Percentiles rank a stretch among this genome's conserved stretches.
Conservation (phyloP, 2,797 vertebrate genomes). For the Zonotrichia albicollis region DNA sequence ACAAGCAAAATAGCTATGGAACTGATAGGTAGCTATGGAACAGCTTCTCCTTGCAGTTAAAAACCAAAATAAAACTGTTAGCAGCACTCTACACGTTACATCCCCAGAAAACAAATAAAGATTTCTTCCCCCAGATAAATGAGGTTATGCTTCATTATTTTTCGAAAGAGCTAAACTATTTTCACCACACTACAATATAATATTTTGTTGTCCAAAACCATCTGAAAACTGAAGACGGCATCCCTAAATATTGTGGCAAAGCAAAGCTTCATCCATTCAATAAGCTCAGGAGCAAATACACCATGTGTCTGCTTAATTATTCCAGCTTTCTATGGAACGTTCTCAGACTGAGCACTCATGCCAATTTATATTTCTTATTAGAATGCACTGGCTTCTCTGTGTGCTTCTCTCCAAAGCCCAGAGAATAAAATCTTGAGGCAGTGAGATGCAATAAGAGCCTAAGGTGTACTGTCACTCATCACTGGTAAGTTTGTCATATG, state of each 20-base stretch:
- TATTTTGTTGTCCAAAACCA: neutral
- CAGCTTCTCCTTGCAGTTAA: neutral
- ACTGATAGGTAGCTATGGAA: neutral
- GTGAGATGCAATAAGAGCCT: neutral
- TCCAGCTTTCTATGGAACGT: neutral
- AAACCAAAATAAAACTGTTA: neutral
- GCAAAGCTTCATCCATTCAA: rapidly evolving
- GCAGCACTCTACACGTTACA: rapidly evolving
- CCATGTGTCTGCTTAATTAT: neutral
- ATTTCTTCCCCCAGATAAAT: neutral
- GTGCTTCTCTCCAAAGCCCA: neutral
- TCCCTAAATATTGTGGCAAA: neutral
- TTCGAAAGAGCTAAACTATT: neutral
- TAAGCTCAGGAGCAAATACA: neutral
- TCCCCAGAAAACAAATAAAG: neutral
- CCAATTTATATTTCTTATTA: neutral
- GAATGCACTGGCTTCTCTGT: neutral
- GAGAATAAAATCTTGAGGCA: neutral
- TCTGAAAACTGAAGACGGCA: neutral
- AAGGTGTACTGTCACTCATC: neutral
- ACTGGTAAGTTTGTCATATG: neutral
- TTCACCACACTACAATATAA: neutral
- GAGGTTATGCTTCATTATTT: neutral
- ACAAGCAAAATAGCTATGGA: neutral
- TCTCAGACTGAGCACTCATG: neutral